Evolutionary conservation across 2,113 vertebrate species (phyloP), one percentile per base, ranked within the genome.

Genomic region (Coryphaenoides rupestris): DNA sequence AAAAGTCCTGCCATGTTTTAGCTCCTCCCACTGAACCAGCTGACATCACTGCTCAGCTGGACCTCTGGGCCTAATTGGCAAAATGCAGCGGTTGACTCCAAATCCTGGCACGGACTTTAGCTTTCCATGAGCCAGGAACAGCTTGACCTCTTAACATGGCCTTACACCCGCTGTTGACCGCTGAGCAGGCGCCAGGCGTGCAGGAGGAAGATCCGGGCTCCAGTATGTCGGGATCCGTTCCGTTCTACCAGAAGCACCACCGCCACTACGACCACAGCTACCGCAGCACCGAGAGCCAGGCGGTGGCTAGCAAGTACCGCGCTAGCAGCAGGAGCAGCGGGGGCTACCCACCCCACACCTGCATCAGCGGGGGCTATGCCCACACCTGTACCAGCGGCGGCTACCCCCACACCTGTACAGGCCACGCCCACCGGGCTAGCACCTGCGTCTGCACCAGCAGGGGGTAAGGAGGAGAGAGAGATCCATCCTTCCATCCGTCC

Each of bases 241-340:
- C 97, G 0, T 96, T 98, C 90, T 98, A 98, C 86, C 97, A 98
- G 90, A 94, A 89, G 81, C 89, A 93, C 55, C 95, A 95, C 3
- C 90, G 92, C 63, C 95, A 97, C 86, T 99, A 96, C 54, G 96
- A 96, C 73, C 92, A 89, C 9, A 85, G 85, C 0, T 98, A 98
- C 77, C 94, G 92, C 60, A 93, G 91, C 78, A 92, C 83, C 75
- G 93, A 93, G 28, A 79, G 93, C 14, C 82, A 86, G 15, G 92
- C 93, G 63, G 90, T 92, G 2, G 24, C 93, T 70, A 96, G 92
- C 86, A 93, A 94, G 58, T 98, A 98, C 89, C 92, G 94, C 72
- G 70, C 79, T 73, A 85, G 84, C 77, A 86, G 84, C 84, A 80
- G 33, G 9, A 40, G 33, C 33, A 40, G 33, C 9, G 13, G 33